A percentile compares a stretch with the other conserved stretches of the same genome.
phyloP scores from a whole-genome alignment of 2,888 invertebrate species.

The Yponomeuta sedellus region DNA sequence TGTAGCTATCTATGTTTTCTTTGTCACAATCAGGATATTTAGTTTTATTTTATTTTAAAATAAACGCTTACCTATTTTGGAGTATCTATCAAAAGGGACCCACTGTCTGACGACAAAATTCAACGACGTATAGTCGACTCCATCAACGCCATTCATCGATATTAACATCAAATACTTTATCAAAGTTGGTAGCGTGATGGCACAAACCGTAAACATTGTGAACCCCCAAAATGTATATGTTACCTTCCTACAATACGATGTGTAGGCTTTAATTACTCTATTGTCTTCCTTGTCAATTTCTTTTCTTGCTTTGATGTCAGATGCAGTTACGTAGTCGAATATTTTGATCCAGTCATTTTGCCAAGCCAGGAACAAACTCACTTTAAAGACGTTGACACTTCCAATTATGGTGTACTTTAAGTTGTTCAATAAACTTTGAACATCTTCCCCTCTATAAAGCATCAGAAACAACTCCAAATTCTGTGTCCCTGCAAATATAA shows the following conservation, averaged over 20 bases:
- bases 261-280: neutral
- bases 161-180: neutral
- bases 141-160: neutral
- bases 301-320: neutral
- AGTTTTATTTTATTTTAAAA: too few relatives aligned
- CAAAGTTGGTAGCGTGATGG: neutral
- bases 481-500: neutral
- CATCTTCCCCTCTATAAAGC: neutral
- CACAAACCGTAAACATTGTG: neutral
- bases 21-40: too few relatives aligned
- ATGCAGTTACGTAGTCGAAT: neutral
- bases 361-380: neutral
- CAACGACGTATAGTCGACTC: neutral
- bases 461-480: neutral
- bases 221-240: neutral
- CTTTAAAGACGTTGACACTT: neutral
- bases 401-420: neutral
- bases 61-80: neutral
- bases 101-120: neutral
- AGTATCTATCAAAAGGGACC: neutral
- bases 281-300: neutral
- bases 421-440: neutral
- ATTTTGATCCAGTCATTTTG: neutral
- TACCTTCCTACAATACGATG: neutral
- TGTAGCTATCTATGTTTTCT: too few relatives aligned